phyloP scores from a whole-genome alignment of 2,797 vertebrate species.

The Echiichthys vipera region DNA sequence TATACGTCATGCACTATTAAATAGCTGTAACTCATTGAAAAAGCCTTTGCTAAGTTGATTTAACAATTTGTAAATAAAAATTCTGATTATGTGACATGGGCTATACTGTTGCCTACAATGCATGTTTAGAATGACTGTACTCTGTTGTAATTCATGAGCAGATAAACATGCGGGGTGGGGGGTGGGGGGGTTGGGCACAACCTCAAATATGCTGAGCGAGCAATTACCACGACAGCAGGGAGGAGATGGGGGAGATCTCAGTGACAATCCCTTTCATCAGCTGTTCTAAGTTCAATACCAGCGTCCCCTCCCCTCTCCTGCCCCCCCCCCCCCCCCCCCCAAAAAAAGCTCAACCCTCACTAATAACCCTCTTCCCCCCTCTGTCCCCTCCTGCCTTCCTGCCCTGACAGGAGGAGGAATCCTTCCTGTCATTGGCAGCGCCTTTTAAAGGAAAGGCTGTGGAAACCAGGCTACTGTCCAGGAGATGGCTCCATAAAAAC shows the following conservation, averaged over 20 bases:
- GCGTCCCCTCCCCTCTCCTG: slow-evolving; percentile 12
- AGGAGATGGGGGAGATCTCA: slow-evolving; percentile 63
- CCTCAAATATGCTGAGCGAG: slow-evolving; percentile 70
- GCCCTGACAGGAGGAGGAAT: slow-evolving; percentile 78
- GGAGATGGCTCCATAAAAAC: slow-evolving; percentile 83
- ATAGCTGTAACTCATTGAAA: not conserved
- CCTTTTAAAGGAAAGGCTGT: slow-evolving; percentile 79
- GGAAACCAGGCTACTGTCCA: slow-evolving; percentile 80
- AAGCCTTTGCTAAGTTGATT: too few relatives aligned
- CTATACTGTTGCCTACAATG: not conserved
- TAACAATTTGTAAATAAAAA: not conserved
- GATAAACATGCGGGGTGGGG: slow-evolving; percentile 20
- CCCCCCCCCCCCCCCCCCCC: not conserved
- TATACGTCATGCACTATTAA: slow-evolving; percentile 3
- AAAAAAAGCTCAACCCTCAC: slow-evolving; percentile 39
- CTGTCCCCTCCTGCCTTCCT: slow-evolving; percentile 77
- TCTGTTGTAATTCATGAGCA: slow-evolving; percentile 32
- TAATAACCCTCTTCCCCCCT: slow-evolving; percentile 71
- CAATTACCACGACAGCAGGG: slow-evolving; percentile 70
- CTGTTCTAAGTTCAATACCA: slow-evolving; percentile 81
- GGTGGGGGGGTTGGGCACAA: not conserved
- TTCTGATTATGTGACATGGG: not conserved
- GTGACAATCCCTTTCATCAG: slow-evolving; percentile 79
- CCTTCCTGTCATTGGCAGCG: slow-evolving; percentile 80
- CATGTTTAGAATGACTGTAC: not conserved